Evolutionary conservation across 2,797 vertebrate genomes (phyloP).

Genomic region (Ceryle rudis): DNA sequence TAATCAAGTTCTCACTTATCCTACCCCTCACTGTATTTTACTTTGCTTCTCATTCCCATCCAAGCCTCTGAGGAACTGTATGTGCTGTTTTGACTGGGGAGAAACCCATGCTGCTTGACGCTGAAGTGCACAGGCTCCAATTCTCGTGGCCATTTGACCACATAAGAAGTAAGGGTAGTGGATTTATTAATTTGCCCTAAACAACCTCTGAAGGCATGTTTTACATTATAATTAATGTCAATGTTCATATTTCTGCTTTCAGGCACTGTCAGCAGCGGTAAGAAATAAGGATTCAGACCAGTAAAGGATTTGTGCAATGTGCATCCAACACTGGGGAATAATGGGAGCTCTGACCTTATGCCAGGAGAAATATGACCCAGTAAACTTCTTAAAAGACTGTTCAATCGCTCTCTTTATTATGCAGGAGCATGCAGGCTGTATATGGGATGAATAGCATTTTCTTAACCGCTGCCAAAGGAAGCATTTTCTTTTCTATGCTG

Average conservation of each 20-base stretch:
- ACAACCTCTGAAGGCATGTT: not conserved
- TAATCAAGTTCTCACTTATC: conserved; percentile 29
- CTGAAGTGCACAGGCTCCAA: not conserved
- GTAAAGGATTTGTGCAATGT: not conserved
- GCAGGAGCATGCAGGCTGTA: not conserved
- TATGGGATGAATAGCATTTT: conserved; percentile 39
- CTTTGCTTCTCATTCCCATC: not conserved
- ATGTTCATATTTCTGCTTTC: conserved; percentile 18
- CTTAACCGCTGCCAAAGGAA: conserved; percentile 59
- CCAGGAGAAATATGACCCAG: conserved; percentile 65
- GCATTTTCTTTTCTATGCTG: conserved; percentile 15
- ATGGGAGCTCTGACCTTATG: not conserved
- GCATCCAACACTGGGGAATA: not conserved
- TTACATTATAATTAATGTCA: not conserved
- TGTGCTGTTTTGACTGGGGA: not conserved
- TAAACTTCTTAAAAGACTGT: conserved; percentile 58
- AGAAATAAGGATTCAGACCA: not conserved
- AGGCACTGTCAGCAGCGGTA: not conserved
- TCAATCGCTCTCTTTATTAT: conserved; percentile 42
- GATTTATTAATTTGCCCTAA: not conserved
- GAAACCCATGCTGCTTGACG: not conserved
- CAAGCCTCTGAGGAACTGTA: not conserved
- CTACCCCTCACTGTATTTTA: not conserved
- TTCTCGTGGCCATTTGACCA: not conserved
- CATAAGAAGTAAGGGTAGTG: not conserved